Conservation (phyloP, 2,888 invertebrate genomes). For the Hypolimnas misippus region DNA sequence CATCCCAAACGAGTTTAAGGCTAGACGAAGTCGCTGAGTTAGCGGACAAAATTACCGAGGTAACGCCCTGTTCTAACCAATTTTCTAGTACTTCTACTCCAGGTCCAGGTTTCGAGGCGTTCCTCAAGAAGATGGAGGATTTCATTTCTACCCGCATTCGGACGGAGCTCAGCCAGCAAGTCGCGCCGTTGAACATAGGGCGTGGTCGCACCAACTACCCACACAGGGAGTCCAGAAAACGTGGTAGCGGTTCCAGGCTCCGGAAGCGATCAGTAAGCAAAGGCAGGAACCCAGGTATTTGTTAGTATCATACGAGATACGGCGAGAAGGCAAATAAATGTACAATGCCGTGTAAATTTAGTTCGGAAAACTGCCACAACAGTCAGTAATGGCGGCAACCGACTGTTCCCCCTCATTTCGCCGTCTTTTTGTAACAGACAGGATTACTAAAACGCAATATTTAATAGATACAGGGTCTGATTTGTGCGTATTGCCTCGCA, state of each 20-base stretch:
- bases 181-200: not conserved
- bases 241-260: not conserved
- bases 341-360: slow-evolving; percentile 2
- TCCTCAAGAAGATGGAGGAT: slow-evolving; percentile 1
- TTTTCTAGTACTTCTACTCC: not conserved
- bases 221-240: not conserved
- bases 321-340: slow-evolving; percentile 4
- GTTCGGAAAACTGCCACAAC: slow-evolving; percentile 7
- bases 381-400: slow-evolving; percentile 13
- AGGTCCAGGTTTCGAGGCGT: not conserved
- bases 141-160: slow-evolving; percentile 5
- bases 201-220: slow-evolving; percentile 2
- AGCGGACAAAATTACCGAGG: not conserved
- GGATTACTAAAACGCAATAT: slow-evolving; percentile 33
- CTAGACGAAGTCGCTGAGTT: not conserved
- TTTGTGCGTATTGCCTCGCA: slow-evolving; percentile 20
- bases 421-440: slow-evolving; percentile 17
- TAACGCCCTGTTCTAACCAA: not conserved
- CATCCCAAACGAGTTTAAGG: not conserved
- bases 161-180: not conserved
- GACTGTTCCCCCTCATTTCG: slow-evolving; percentile 2
- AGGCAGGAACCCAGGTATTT: not conserved
- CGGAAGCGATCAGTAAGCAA: not conserved
- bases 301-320: slow-evolving; percentile 3
- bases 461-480: slow-evolving; percentile 44